Percentiles rank a stretch among this genome's conserved stretches.
phyloP scores from a whole-genome alignment of 2,797 vertebrate genomes.

The Schizopygopsis pylzovi region DNA sequence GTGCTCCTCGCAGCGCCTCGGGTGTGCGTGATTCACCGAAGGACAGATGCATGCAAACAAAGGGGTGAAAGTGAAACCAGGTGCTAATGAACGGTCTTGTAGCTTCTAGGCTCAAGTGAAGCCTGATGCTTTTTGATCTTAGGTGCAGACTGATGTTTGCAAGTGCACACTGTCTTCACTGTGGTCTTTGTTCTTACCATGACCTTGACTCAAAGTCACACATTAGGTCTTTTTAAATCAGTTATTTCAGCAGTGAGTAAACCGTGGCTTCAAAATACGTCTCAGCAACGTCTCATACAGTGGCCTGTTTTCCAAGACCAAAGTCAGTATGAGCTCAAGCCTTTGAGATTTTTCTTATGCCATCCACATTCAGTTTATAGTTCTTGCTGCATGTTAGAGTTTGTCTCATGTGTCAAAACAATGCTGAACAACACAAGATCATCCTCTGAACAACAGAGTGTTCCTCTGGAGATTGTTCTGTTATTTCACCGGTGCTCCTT shows the following conservation, averaged over 20 bases:
- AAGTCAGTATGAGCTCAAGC: too few relatives aligned
- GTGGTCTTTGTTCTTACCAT: background rate
- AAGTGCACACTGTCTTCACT: slow-evolving; percentile 57
- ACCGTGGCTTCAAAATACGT: background rate
- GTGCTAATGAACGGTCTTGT: slow-evolving; percentile 16
- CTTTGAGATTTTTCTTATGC: background rate
- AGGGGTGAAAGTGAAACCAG: slow-evolving; percentile 34
- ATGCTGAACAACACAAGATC: background rate
- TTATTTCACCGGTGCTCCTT: background rate
- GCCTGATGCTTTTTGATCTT: slow-evolving; percentile 57
- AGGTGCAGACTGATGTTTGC: slow-evolving; percentile 61
- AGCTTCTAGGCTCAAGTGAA: slow-evolving; percentile 54
- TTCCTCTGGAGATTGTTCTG: background rate
- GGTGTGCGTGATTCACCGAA: slow-evolving; percentile 66
- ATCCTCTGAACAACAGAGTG: background rate
- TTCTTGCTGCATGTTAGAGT: background rate
- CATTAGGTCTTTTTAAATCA: background rate
- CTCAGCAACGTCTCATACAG: background rate
- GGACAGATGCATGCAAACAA: slow-evolving; percentile 43
- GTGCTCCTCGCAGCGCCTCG: slow-evolving; percentile 63
- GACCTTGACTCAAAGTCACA: background rate
- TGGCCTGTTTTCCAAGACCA: background rate
- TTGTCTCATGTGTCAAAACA: background rate
- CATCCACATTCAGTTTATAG: background rate
- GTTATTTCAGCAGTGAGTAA: background rate